phyloP scores from a whole-genome alignment of 2,888 invertebrate species.

The Crossocerus cetratus region DNA sequence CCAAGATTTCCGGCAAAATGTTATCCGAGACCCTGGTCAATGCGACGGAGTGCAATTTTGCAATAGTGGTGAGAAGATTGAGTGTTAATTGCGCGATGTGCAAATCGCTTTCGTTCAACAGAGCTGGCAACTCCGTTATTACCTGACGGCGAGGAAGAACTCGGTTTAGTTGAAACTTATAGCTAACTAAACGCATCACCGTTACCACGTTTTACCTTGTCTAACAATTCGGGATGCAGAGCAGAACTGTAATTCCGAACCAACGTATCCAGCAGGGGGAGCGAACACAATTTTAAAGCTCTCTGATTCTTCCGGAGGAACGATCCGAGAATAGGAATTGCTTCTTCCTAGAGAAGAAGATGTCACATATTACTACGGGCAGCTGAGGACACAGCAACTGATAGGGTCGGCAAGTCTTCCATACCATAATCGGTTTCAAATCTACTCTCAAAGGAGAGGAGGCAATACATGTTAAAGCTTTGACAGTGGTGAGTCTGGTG shows the following conservation, averaged over 20 bases:
- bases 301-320: slow-evolving; percentile 98
- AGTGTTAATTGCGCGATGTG: slow-evolving; percentile 97
- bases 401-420: slow-evolving; percentile 45
- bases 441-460: slow-evolving; percentile 92
- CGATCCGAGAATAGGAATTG: slow-evolving; percentile 93
- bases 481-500: slow-evolving; percentile 96
- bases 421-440: slow-evolving; percentile 87
- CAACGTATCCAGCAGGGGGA: slow-evolving; percentile 92
- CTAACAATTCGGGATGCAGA: slow-evolving; percentile 85
- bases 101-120: slow-evolving; percentile 95
- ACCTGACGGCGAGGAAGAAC: slow-evolving; percentile 77
- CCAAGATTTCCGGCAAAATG: slow-evolving; percentile 91
- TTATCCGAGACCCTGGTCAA: slow-evolving; percentile 85
- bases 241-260: slow-evolving; percentile 90
- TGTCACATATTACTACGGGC: too few species aligned
- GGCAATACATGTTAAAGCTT: slow-evolving; percentile 96
- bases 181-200: background rate
- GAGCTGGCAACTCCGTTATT: slow-evolving; percentile 91
- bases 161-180: background rate
- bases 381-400: background rate
- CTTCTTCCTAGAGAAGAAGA: slow-evolving; percentile 82
- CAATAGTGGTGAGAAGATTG: slow-evolving; percentile 89
- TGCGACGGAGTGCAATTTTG: slow-evolving; percentile 87
- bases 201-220: slow-evolving; percentile 79
- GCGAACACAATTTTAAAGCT: slow-evolving; percentile 93